phyloP scores from a whole-genome alignment of 2,888 invertebrate species.

The Aporophyla lueneburgensis region DNA sequence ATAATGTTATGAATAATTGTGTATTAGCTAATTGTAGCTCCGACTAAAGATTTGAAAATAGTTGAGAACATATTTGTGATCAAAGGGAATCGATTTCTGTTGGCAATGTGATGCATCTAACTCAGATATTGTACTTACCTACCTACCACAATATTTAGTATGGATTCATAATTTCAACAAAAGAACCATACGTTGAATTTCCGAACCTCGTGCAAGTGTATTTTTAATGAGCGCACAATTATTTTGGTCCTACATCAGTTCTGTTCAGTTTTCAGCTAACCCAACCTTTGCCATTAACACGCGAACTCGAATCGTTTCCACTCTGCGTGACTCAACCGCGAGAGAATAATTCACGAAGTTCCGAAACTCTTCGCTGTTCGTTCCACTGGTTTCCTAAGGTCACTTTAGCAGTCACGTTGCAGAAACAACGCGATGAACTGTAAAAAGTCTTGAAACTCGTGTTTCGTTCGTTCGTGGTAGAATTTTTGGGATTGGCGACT shows the following conservation, averaged over 20 bases:
- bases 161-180: neutral
- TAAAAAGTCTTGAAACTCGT: constrained; percentile 52
- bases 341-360: constrained; percentile 42
- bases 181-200: constrained; percentile 22
- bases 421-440: constrained; percentile 60
- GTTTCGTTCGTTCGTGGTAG: constrained; percentile 44
- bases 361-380: constrained; percentile 44
- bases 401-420: constrained; percentile 54
- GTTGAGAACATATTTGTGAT: constrained; percentile 6
- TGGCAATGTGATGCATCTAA: neutral
- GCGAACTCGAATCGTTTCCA: constrained; percentile 59
- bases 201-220: constrained; percentile 35
- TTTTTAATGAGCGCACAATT: constrained; percentile 60
- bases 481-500: constrained; percentile 26
- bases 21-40: neutral
- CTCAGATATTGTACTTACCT: neutral
- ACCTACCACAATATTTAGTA: neutral
- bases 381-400: constrained; percentile 54
- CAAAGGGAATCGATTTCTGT: neutral
- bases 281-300: constrained; percentile 56
- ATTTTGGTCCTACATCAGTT: constrained; percentile 51
- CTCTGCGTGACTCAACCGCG: constrained; percentile 39
- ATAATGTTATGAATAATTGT: neutral
- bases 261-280: constrained; percentile 61
- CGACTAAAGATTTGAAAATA: neutral